Evolutionary conservation across 2,797 vertebrate species (phyloP).

Genomic region (Scarus forsteni): DNA sequence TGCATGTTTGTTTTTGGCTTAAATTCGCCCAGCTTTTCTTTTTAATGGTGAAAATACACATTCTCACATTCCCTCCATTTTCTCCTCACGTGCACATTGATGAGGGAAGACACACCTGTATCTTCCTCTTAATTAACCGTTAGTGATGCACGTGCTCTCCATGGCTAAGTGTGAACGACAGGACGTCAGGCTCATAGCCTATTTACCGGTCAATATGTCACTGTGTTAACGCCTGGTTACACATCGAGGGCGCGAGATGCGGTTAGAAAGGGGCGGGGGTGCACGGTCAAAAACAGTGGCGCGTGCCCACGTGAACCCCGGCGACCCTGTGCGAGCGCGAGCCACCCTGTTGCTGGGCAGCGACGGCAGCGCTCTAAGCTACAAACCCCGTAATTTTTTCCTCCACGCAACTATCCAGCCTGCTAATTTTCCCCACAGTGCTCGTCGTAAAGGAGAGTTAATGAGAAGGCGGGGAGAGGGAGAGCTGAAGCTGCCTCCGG

Average conservation of each 20-base stretch:
- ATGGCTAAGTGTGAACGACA: constrained; percentile 25
- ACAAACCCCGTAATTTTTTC: constrained; percentile 16
- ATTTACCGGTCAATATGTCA: constrained; percentile 67
- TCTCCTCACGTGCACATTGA: not conserved
- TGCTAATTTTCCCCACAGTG: constrained; percentile 26
- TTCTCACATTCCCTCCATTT: not conserved
- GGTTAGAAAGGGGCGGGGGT: not conserved
- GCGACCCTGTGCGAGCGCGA: constrained; percentile 67
- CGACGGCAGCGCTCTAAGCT: constrained; percentile 32
- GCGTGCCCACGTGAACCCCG: constrained; percentile 64
- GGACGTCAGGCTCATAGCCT: constrained; percentile 17
- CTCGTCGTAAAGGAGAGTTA: constrained; percentile 12
- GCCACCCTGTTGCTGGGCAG: constrained; percentile 83
- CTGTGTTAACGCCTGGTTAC: constrained; percentile 62
- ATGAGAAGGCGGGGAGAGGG: not conserved
- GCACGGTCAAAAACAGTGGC: constrained; percentile 2
- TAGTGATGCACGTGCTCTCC: constrained; percentile 21
- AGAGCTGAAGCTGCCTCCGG: constrained; percentile 26
- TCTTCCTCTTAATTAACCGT: not conserved
- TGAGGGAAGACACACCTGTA: not conserved
- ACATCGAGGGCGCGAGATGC: constrained; percentile 60
- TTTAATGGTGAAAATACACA: not conserved
- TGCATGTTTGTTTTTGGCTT: not conserved
- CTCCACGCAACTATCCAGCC: not conserved
- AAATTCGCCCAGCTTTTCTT: not conserved